phyloP scores from a whole-genome alignment of 2,113 vertebrate species.

The Xenotilapia flavipinnis region DNA sequence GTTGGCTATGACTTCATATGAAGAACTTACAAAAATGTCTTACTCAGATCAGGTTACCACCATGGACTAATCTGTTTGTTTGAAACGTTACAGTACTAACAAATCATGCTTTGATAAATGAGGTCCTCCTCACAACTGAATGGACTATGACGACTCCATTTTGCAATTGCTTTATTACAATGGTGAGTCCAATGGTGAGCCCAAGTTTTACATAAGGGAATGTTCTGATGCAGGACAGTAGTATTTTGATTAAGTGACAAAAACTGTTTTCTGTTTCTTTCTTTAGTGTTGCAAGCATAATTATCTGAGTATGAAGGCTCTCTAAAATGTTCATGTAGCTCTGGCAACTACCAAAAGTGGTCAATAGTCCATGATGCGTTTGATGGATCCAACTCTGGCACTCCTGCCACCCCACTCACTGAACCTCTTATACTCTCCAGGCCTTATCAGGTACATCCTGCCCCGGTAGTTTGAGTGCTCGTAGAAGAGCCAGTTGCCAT shows the following conservation, averaged over 20 bases:
- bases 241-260: not conserved
- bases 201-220: not conserved
- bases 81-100: not conserved
- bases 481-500: conserved; percentile 66
- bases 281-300: not conserved
- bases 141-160: not conserved
- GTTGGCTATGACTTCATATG: not conserved
- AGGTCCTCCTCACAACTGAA: not conserved
- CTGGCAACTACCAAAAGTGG: not conserved
- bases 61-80: not conserved
- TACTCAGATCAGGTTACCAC: not conserved
- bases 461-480: conserved; percentile 59
- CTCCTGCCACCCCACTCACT: conserved; percentile 61
- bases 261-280: not conserved
- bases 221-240: not conserved
- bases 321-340: not conserved
- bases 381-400: conserved; percentile 64
- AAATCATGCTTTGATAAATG: not conserved
- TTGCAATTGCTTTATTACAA: conserved; percentile 1
- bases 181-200: not conserved
- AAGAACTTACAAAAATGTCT: not conserved
- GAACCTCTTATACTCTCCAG: conserved; percentile 64
- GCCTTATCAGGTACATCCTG: conserved; percentile 59
- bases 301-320: not conserved
- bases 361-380: conserved; percentile 50